These are phyloP conservation scores for Dasypolia templi DNA, from an alignment of 2,888 invertebrate genomes.

Conservation along the genomic window DNA sequence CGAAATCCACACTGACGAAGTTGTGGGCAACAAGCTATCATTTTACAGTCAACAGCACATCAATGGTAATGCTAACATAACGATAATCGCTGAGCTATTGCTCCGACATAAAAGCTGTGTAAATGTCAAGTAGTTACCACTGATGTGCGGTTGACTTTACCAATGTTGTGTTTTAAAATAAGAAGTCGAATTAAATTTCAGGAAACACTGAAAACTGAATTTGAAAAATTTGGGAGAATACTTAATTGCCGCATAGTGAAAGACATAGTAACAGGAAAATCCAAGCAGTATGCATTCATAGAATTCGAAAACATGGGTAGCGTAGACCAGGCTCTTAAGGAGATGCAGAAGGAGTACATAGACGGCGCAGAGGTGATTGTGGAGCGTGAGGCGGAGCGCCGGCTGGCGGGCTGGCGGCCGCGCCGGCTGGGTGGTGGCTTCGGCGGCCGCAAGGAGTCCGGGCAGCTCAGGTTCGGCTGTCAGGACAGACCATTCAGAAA, in stretches of 20 bases:
- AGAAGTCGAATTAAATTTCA: constrained; percentile 64
- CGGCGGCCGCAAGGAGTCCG: constrained; percentile 96
- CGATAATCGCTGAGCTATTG: background rate
- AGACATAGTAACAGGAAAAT: constrained; percentile 95
- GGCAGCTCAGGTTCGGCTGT: constrained; percentile 96
- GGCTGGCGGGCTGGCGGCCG: constrained; percentile 95
- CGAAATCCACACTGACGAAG: background rate
- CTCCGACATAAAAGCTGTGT: background rate
- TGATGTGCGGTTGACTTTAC: constrained; percentile 1
- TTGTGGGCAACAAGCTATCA: background rate
- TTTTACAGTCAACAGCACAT: background rate
- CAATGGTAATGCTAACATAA: too few relatives aligned
- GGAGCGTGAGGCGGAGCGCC: constrained; percentile 94
- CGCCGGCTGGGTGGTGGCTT: constrained; percentile 96
- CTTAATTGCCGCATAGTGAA: constrained; percentile 92
- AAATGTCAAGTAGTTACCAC: background rate
- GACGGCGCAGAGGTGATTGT: constrained; percentile 93
- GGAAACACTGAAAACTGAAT: constrained; percentile 89
- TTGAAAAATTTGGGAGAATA: constrained; percentile 92
- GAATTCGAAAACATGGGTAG: constrained; percentile 92
- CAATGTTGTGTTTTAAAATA: background rate
- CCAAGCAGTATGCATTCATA: constrained; percentile 96
- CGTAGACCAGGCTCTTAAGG: constrained; percentile 91
- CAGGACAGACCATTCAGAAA: constrained; percentile 94
- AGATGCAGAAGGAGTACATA: constrained; percentile 91